phyloP scores from a whole-genome alignment of 64 coral and sea anemone genomes.

The Catalaphyllia jardinei region DNA sequence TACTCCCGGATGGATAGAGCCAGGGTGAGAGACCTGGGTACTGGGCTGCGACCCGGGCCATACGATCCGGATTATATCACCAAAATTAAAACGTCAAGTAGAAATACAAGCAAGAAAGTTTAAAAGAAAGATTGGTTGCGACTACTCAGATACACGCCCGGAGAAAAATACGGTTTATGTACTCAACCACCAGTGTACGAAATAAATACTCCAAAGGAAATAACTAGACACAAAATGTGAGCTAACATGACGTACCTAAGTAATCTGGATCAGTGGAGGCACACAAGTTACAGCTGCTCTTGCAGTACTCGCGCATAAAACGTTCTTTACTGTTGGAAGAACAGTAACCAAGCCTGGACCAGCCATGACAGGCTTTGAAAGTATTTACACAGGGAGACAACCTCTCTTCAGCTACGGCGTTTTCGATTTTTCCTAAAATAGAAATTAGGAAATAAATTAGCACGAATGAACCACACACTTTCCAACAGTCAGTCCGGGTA shows the following conservation, averaged over 20 bases:
- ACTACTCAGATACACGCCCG: no score
- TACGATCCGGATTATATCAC: no score
- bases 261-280: neutral
- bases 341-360: constrained; percentile 63
- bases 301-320: constrained; percentile 64
- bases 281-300: constrained; percentile 52
- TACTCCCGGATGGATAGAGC: no score
- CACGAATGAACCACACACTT: neutral
- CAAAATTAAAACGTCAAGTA: no score
- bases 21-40: no score
- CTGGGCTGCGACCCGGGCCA: no score
- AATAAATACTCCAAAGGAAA: no score
- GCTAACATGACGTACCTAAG: constrained; percentile 1
- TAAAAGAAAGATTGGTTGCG: no score
- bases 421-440: constrained; percentile 3
- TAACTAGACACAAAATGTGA: neutral
- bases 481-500: no score
- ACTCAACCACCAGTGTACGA: no score
- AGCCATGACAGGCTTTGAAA: constrained; percentile 34
- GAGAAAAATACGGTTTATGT: neutral
- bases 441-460: neutral
- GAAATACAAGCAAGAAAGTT: no score
- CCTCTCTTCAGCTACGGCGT: neutral
- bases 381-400: constrained; percentile 30
- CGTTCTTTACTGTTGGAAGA: neutral